Conservation (phyloP, 2,888 invertebrate species). For the Synergus gifuensis region DNA sequence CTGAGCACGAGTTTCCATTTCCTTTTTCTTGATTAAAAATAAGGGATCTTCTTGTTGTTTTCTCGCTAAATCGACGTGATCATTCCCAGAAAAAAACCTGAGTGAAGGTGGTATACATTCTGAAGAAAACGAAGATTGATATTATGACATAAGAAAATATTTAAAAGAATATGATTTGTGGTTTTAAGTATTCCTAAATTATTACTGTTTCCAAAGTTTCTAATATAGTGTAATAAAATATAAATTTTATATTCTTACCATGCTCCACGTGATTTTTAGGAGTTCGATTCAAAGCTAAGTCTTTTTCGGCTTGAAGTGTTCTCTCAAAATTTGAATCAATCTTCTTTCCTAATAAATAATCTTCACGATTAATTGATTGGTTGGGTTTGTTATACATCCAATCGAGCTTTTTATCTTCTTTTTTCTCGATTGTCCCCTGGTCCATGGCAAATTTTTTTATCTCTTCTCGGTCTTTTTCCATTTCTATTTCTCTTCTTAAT, state of each 20-base stretch:
- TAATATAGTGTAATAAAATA: no score
- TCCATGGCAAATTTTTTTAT: constrained; percentile 82
- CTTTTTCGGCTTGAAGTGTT: constrained; percentile 81
- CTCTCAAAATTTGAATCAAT: constrained; percentile 90
- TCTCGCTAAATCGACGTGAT: constrained; percentile 91
- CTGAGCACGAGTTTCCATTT: constrained; percentile 91
- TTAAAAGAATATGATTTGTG: not conserved
- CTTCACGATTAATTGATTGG: constrained; percentile 87
- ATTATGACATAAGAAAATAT: not conserved
- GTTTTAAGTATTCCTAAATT: no score
- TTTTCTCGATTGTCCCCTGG: constrained; percentile 78
- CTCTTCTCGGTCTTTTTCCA: constrained; percentile 84
- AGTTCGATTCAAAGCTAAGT: constrained; percentile 74
- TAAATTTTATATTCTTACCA: constrained; percentile 59
- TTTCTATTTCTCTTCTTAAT: constrained; percentile 83
- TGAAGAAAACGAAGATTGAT: constrained; percentile 58
- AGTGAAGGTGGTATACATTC: constrained; percentile 89
- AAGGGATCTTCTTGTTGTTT: constrained; percentile 97
- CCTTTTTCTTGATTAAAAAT: constrained; percentile 91
- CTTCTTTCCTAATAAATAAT: constrained; percentile 90
- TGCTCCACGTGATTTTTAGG: constrained; percentile 85
- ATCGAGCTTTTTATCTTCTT: constrained; percentile 84
- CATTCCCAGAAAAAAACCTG: constrained; percentile 80
- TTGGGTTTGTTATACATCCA: constrained; percentile 91
- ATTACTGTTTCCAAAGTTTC: no score